phyloP scores from a whole-genome alignment of 2,113 vertebrate species.

The Puntigrus tetrazona region DNA sequence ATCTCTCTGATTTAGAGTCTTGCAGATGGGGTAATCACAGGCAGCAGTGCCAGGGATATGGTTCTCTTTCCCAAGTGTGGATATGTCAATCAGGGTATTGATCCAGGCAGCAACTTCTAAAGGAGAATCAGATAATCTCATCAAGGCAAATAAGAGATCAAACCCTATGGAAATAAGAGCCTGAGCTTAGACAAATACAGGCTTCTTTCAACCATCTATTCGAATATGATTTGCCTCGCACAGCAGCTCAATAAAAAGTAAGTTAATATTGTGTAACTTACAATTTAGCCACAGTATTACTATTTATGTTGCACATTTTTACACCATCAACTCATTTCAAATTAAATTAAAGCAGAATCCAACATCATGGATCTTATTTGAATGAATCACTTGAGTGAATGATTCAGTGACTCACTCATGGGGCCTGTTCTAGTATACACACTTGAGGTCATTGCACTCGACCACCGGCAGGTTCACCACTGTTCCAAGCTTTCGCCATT shows the following conservation, averaged over 20 bases:
- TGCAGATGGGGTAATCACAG: constrained; percentile 32
- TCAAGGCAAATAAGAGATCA: constrained; percentile 35
- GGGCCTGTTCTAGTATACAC: too few species aligned
- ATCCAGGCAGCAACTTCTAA: constrained; percentile 15
- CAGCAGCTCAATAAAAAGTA: not conserved
- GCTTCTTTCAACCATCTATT: not conserved
- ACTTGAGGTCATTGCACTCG: too few species aligned
- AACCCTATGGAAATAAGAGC: constrained; percentile 8
- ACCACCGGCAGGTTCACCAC: too few species aligned
- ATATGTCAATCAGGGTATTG: constrained; percentile 47
- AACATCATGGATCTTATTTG: not conserved
- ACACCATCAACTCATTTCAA: not conserved
- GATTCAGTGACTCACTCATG: not conserved
- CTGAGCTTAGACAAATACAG: not conserved
- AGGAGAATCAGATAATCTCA: constrained; percentile 35
- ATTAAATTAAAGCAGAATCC: not conserved
- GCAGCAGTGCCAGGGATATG: not conserved
- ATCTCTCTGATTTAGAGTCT: constrained; percentile 1
- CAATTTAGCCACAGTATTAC: not conserved
- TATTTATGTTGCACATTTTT: not conserved
- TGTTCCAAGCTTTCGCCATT: too few species aligned
- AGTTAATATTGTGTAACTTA: not conserved
- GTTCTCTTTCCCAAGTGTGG: constrained; percentile 26
- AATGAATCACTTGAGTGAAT: not conserved
- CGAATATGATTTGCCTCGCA: not conserved